Evolutionary conservation across 1,140 invertebrate species (phyloP).

Genomic region (Saccostrea glomerata): DNA sequence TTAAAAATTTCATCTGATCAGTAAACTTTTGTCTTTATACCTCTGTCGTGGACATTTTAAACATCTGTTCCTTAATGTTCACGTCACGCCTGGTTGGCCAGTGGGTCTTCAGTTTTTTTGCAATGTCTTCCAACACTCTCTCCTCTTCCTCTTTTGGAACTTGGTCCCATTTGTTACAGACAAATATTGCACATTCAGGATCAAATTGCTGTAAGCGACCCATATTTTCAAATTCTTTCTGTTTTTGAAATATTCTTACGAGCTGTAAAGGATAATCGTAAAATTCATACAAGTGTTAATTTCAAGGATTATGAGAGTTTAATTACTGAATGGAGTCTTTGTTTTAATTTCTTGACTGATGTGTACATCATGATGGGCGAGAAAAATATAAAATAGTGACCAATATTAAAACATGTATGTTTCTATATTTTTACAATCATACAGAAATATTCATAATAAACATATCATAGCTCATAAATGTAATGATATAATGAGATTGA

Average conservation of each 20-base stretch:
- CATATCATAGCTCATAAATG: too few species aligned
- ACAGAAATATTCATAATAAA: too few species aligned
- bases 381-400: too few species aligned
- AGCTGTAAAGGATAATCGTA: slow-evolving; percentile 42
- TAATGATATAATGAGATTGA: too few species aligned
- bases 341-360: too few species aligned
- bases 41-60: slow-evolving; percentile 60
- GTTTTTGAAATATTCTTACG: slow-evolving; percentile 48
- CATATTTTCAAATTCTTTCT: slow-evolving; percentile 38
- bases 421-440: too few species aligned
- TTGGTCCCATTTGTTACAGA: slow-evolving; percentile 65
- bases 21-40: slow-evolving; percentile 9
- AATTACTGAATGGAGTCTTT: too few species aligned
- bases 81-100: slow-evolving; percentile 47
- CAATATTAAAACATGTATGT: too few species aligned
- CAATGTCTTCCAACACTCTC: slow-evolving; percentile 57
- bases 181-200: slow-evolving; percentile 58
- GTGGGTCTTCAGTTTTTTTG: slow-evolving; percentile 46
- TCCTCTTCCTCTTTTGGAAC: slow-evolving; percentile 49
- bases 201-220: slow-evolving; percentile 55
- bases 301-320: not conserved
- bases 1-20: too few species aligned
- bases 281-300: not conserved
- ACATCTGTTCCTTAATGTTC: slow-evolving; percentile 48
- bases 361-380: too few species aligned